Evolutionary conservation across 2,888 invertebrate species (phyloP).

Genomic region (Oxytorus armatus): DNA sequence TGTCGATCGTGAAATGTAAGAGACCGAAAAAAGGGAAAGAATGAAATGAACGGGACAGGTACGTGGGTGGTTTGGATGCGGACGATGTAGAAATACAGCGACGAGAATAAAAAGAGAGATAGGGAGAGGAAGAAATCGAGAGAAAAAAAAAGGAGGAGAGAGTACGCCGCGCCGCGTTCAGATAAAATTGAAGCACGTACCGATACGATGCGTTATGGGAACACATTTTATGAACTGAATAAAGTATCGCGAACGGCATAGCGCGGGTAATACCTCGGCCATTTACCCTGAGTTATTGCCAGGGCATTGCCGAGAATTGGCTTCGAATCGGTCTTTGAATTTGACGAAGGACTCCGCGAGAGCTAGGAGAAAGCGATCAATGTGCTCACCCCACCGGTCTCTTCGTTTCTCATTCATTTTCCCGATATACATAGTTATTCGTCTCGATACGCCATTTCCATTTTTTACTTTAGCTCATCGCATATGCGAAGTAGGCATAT

Average conservation of each 20-base stretch:
- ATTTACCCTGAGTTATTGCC: constrained; percentile 78
- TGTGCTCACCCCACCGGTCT: constrained; percentile 23
- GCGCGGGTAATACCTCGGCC: constrained; percentile 76
- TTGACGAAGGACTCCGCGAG: constrained; percentile 58
- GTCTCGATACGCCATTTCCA: constrained; percentile 13
- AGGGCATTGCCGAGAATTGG: constrained; percentile 76
- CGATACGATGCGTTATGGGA: constrained; percentile 78
- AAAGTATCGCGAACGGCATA: constrained; percentile 76
- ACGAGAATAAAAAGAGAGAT: constrained; percentile 31
- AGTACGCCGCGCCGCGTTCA: constrained; percentile 63
- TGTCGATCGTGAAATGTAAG: constrained; percentile 15
- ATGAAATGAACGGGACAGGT: constrained; percentile 28
- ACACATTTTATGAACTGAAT: constrained; percentile 82
- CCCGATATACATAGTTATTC: constrained; percentile 41
- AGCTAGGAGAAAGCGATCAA: constrained; percentile 27
- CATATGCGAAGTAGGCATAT: constrained; percentile 20
- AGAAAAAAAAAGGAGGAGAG: constrained; percentile 44
- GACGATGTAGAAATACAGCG: constrained; percentile 4
- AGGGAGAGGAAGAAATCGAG: constrained; percentile 22
- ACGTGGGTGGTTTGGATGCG: neutral
- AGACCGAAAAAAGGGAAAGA: constrained; percentile 28
- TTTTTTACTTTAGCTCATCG: constrained; percentile 23
- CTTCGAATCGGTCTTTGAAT: constrained; percentile 76
- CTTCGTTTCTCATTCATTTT: constrained; percentile 50
- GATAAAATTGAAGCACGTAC: constrained; percentile 81